Evolutionary conservation across 2,888 invertebrate species (phyloP).

Genomic region (Aleiodes testaceus): DNA sequence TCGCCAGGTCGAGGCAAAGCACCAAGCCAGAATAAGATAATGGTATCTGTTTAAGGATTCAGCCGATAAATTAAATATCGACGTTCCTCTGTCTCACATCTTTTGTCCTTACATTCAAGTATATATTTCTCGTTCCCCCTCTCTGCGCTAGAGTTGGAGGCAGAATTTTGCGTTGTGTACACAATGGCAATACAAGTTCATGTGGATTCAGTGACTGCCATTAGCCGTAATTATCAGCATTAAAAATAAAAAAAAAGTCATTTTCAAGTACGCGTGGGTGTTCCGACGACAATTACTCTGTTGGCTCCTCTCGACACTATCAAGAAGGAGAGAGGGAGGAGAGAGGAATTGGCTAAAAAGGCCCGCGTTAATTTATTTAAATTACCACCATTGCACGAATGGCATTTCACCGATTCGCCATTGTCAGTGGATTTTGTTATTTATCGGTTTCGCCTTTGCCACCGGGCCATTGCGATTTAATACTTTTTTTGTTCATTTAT

Average conservation of each 20-base stretch:
- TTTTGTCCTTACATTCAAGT: constrained; percentile 17
- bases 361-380: constrained; percentile 68
- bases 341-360: constrained; percentile 33
- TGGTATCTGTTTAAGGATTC: constrained; percentile 60
- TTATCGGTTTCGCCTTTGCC: constrained; percentile 57
- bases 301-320: constrained; percentile 44
- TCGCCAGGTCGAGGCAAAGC: constrained; percentile 39
- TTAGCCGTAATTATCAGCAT: constrained; percentile 66
- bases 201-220: constrained; percentile 61
- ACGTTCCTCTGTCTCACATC: constrained; percentile 22
- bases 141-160: not conserved
- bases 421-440: constrained; percentile 65
- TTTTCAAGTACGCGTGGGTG: constrained; percentile 66
- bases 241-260: not conserved
- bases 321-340: constrained; percentile 42
- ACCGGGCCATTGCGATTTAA: constrained; percentile 41
- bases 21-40: constrained; percentile 53
- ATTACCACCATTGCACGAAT: constrained; percentile 61
- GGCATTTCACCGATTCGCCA: constrained; percentile 59
- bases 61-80: constrained; percentile 64
- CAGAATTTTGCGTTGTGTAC: constrained; percentile 17
- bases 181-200: constrained; percentile 42
- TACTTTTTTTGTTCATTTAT: not conserved
- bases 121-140: not conserved
- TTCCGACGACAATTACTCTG: constrained; percentile 48